Evolutionary conservation across 2,888 invertebrate species (phyloP), one percentile per base, ranked within the genome.

Genomic region (Trypoxylon attenuatum): DNA sequence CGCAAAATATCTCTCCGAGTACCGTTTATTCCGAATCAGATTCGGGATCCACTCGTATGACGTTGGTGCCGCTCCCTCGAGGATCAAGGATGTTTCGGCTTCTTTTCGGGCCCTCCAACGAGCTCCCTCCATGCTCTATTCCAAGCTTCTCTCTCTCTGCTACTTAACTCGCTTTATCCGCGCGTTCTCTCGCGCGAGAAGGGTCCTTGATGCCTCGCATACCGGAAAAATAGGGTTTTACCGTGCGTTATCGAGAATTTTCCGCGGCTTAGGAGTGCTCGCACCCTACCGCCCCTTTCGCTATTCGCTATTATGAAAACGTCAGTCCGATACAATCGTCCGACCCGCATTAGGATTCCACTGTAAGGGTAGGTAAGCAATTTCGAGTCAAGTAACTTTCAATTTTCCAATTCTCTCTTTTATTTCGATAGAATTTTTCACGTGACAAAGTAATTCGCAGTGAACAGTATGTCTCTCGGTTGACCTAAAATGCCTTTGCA

Each of bases 1-100:
- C 52, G 65, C 54, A 59, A 65, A 77, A 69, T 63, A 74, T 79
- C 73, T 77, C 65, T n/a, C n/a, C 62, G 47, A 52, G 51, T 70
- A 73, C 77, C 80, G 77, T 81, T 82, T 82, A 80, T 82, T 79
- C 72, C 76, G 77, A 78, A 82, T 82, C 78, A 79, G 74, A 83
- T 82, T 68, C 72, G 27, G 76, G 70, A 80, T 82, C 75, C 75
- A 56, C 73, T 76, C 71, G 71, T 76, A 75, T 79, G 80, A 80
- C 78, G 75, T 77, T 70, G 74, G 75, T 78, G 70, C 62, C 73
- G 71, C 59, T 82, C 78, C 77, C 78, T 15, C 21, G 69, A 71
- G 78, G 73, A 79, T 73, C 76, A 69, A 33, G 62, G 65, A 50
- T 49, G 65, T 61, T 61, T 69, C 59, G 60, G 46, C 73, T 77